A percentile compares a stretch with the other conserved stretches of the same genome.
phyloP scores from a whole-genome alignment of 2,888 invertebrate genomes.

The Rhorus exstirpatorius region DNA sequence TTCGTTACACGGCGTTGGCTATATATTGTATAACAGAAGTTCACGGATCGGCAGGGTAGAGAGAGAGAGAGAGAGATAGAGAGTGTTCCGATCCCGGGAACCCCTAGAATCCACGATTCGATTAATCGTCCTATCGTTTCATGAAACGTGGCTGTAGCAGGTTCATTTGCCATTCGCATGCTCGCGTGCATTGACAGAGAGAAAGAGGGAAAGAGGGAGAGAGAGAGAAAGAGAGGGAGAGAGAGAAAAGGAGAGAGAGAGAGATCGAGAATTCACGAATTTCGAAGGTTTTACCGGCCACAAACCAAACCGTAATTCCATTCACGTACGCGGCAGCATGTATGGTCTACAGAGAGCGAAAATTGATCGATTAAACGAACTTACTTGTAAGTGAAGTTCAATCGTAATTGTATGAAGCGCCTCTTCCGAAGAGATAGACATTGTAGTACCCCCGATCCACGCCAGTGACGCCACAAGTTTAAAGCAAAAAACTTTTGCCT shows the following conservation, averaged over 20 bases:
- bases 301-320: conserved; percentile 65
- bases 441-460: too few relatives aligned
- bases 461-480: too few relatives aligned
- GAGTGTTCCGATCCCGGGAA: conserved; percentile 40
- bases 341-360: conserved; percentile 46
- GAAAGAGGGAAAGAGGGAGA: conserved; percentile 44
- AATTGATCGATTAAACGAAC: too few relatives aligned
- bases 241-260: conserved; percentile 54
- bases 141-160: conserved; percentile 71
- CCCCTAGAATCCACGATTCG: conserved; percentile 75
- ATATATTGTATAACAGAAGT: conserved; percentile 46
- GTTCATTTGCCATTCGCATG: conserved; percentile 70
- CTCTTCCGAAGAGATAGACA: too few relatives aligned
- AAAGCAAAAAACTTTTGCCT: too few relatives aligned
- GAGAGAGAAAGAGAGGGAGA: conserved; percentile 42
- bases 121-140: conserved; percentile 79
- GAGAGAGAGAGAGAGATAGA: conserved; percentile 8
- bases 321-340: conserved; percentile 46
- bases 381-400: too few relatives aligned
- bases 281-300: conserved; percentile 65
- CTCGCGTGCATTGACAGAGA: conserved; percentile 60
- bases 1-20: conserved; percentile 42
- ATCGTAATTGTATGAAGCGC: too few relatives aligned
- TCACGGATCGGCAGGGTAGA: conserved; percentile 43
- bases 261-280: conserved; percentile 70